Conservation (phyloP, 2,797 vertebrate species). For the Rhadinocentrus ornatus region DNA sequence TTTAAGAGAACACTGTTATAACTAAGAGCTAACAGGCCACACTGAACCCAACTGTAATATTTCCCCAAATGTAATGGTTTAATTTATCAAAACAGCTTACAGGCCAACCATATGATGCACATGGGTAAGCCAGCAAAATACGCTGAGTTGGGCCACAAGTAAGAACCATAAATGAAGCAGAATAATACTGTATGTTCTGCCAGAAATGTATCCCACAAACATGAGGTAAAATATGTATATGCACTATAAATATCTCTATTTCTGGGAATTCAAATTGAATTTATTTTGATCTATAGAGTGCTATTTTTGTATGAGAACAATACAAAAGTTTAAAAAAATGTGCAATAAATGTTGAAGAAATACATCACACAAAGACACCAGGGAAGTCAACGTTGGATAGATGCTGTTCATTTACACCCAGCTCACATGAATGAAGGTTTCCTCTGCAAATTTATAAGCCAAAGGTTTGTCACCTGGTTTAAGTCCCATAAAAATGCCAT, state of each 20-base stretch:
- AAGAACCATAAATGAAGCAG: constrained; percentile 22
- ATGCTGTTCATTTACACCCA: neutral
- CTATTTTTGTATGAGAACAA: neutral
- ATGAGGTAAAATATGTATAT: constrained; percentile 13
- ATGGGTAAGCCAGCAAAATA: neutral
- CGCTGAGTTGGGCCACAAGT: constrained; percentile 27
- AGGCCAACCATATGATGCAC: constrained; percentile 32
- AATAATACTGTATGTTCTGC: constrained; percentile 27
- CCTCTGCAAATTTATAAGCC: neutral
- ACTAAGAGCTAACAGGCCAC: neutral
- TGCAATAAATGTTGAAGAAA: neutral
- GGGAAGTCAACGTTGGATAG: neutral
- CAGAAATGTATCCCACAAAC: constrained; percentile 24
- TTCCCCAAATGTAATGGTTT: constrained; percentile 18
- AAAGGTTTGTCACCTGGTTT: constrained; percentile 10
- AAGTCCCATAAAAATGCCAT: constrained; percentile 1
- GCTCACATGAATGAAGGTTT: neutral
- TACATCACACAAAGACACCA: constrained; percentile 1
- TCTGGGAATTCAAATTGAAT: constrained; percentile 15
- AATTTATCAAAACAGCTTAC: constrained; percentile 39
- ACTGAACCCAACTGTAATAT: neutral
- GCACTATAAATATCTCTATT: constrained; percentile 27
- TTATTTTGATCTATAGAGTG: neutral
- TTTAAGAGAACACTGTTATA: neutral
- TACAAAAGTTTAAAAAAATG: neutral